Evolutionary conservation across 2,113 vertebrate species (phyloP), one percentile per base, ranked within the genome.

Genomic region (Scopus umbretta): DNA sequence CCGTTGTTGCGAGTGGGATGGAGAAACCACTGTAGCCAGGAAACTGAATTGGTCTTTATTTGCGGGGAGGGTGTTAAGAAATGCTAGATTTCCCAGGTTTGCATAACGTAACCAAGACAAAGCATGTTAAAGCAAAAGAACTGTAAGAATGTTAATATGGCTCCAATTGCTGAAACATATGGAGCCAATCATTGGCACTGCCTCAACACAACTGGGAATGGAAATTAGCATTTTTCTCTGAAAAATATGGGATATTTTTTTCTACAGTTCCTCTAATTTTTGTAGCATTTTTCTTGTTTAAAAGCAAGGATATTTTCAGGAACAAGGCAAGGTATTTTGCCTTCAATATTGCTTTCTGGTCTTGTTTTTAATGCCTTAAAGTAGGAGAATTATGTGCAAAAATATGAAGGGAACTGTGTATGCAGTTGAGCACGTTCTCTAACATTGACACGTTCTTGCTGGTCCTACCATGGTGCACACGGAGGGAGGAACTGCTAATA

Each of bases 141-240:
- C 87, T 84, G 43, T 79, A 86, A 90, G 83, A 93, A 86, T 96
- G 84, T 91, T 90, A 92, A 43, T 83, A 66, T 80, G 66, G 93
- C 72, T 97, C 84, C 95, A 67, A 92, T 88, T 96, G 73, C 82
- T 81, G 93, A 94, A 97, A 91, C 90, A 93, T 95, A 92, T 95
- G 88, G 93, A 96, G 58, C 65, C 95, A 95, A 86, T 96, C 66
- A 79, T 50, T 95, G 91, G 82, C 84, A 67, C 38, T 82, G 82
- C 59, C 81, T 94, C 68, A 78, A 52, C 92, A 94, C 94, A 93
- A 96, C 94, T 94, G 92, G 92, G 76, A 94, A 90, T 94, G 88
- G 92, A 97, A 95, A 95, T 97, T 94, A 96, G 36, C 84, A 90
- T 98, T 95, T 96, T 79, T 88, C 53, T 92, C 74, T 92, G 87